phyloP scores from a whole-genome alignment of 2,888 invertebrate genomes.

The Ormyrus nitidulus region DNA sequence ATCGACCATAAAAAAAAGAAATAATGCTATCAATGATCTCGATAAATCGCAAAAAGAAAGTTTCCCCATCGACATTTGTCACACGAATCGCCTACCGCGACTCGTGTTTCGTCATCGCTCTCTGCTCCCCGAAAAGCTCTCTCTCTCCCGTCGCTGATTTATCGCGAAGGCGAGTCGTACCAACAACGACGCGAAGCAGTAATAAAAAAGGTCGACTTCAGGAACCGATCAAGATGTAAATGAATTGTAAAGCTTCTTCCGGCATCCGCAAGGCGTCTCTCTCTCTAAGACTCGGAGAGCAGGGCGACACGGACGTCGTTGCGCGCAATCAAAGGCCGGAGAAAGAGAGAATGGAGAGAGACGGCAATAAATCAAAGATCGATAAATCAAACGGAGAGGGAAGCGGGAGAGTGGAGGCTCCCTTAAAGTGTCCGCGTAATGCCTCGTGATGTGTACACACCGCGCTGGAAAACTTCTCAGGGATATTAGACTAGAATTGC shows the following conservation, averaged over 20 bases:
- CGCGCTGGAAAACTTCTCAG: constrained; percentile 37
- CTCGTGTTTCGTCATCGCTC: constrained; percentile 31
- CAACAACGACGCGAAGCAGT: not conserved
- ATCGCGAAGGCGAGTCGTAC: not conserved
- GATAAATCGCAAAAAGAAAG: not conserved
- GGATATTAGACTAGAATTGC: constrained; percentile 43
- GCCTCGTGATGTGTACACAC: constrained; percentile 15
- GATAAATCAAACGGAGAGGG: constrained; percentile 50
- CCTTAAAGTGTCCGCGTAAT: constrained; percentile 49
- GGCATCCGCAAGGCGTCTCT: constrained; percentile 36
- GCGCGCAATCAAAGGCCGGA: constrained; percentile 34
- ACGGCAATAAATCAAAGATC: constrained; percentile 55
- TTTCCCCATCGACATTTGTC: constrained; percentile 18
- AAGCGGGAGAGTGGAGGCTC: constrained; percentile 3
- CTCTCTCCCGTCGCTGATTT: constrained; percentile 31
- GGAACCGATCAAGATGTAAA: constrained; percentile 54
- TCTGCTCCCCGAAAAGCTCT: constrained; percentile 14
- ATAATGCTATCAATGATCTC: no score
- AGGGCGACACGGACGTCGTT: constrained; percentile 25
- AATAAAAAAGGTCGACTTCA: constrained; percentile 35
- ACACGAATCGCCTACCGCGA: constrained; percentile 3
- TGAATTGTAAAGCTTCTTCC: constrained; percentile 50
- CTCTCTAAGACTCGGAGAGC: not conserved
- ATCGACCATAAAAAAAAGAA: no score
- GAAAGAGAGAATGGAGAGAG: constrained; percentile 24